Conservation (phyloP, 2,888 invertebrate genomes). For the Campoplex nolae region DNA sequence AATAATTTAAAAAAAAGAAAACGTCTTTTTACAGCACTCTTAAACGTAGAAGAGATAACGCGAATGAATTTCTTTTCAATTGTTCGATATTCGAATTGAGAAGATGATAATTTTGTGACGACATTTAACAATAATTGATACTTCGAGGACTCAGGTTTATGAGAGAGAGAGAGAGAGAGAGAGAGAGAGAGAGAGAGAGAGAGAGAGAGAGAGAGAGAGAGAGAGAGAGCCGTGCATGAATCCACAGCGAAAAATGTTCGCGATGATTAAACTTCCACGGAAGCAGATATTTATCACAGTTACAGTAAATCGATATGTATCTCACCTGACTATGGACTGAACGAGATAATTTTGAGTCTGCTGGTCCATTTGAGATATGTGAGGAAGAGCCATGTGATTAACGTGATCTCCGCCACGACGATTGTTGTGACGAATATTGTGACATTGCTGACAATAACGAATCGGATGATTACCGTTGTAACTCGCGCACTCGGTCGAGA, state of each 20-base stretch:
- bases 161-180: background rate
- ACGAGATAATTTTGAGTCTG: slow-evolving; percentile 97
- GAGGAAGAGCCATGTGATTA: slow-evolving; percentile 93
- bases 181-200: background rate
- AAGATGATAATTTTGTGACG: background rate
- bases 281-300: slow-evolving; percentile 7
- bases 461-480: slow-evolving; percentile 99
- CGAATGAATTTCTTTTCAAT: background rate
- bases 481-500: slow-evolving; percentile 98
- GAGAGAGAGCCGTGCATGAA: slow-evolving; percentile 59
- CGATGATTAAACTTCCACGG: slow-evolving; percentile 19
- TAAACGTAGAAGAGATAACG: background rate
- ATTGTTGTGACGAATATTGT: slow-evolving; percentile 94
- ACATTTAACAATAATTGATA: background rate
- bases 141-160: slow-evolving; percentile 37
- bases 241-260: slow-evolving; percentile 52
- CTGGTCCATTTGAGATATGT: slow-evolving; percentile 95
- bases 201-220: too few species aligned
- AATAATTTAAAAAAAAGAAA: background rate
- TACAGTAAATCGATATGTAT: slow-evolving; percentile 24
- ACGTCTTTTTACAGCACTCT: background rate
- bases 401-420: slow-evolving; percentile 95
- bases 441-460: slow-evolving; percentile 95
- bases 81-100: background rate
- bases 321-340: slow-evolving; percentile 95